phyloP scores from a whole-genome alignment of 1,140 invertebrate species.

The Nebria ingens region DNA sequence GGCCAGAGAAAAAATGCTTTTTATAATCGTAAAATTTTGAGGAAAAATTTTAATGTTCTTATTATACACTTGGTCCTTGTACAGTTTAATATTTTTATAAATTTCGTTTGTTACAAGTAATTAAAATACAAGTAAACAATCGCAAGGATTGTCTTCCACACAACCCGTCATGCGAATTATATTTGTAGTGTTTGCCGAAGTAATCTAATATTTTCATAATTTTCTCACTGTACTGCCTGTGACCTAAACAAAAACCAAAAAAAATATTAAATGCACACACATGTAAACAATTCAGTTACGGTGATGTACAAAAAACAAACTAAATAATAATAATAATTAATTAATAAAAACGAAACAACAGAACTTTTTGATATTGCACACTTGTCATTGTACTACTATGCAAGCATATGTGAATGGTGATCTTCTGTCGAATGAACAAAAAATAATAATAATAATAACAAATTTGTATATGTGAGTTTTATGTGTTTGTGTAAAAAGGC shows the following conservation, averaged over 20 bases:
- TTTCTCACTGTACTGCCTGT: neutral
- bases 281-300: neutral
- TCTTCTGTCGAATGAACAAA: neutral
- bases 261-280: neutral
- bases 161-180: constrained; percentile 26
- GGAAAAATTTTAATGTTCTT: constrained; percentile 29
- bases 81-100: constrained; percentile 35
- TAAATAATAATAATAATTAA: too few relatives aligned
- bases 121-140: too few relatives aligned
- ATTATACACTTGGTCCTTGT: constrained; percentile 29
- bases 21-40: constrained; percentile 30
- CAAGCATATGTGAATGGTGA: constrained; percentile 7
- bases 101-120: constrained; percentile 35
- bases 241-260: neutral
- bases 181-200: constrained; percentile 31
- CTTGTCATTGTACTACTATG: constrained; percentile 9
- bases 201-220: constrained; percentile 27
- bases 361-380: constrained; percentile 5
- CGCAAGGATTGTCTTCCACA: constrained; percentile 35
- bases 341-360: too few relatives aligned
- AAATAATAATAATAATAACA: too few relatives aligned
- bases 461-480: constrained; percentile 20
- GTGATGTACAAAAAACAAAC: neutral
- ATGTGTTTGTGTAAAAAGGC: constrained; percentile 35
- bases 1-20: constrained; percentile 33